These are phyloP conservation scores for Drosophila tripunctata DNA, from an alignment of 2,888 invertebrate species.

Conservation along the genomic window DNA sequence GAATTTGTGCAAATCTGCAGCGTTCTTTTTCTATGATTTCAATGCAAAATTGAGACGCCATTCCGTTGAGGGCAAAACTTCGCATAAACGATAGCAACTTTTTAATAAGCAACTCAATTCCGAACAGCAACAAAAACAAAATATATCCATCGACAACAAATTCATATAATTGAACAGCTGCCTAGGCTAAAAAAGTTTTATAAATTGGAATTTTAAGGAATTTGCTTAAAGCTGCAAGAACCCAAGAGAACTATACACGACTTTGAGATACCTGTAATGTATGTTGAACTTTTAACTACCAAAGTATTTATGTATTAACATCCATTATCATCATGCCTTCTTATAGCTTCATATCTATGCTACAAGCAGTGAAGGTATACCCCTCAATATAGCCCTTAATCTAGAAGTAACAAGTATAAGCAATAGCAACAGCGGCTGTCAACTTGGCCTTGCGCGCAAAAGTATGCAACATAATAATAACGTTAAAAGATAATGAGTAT, in stretches of 20 bases:
- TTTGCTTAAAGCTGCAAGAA: conserved; percentile 49
- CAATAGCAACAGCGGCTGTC: conserved; percentile 19
- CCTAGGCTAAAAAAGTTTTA: conserved; percentile 41
- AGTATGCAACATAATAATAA: conserved; percentile 71
- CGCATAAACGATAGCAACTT: conserved; percentile 59
- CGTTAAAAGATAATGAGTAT: conserved; percentile 71
- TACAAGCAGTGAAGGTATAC: too few relatives aligned
- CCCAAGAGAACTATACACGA: conserved; percentile 10
- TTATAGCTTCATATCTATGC: not conserved
- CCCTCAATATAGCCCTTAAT: not conserved
- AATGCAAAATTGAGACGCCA: conserved; percentile 36
- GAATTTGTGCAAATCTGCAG: conserved; percentile 20
- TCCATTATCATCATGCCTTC: too few relatives aligned
- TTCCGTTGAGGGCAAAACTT: conserved; percentile 44
- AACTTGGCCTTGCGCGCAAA: conserved; percentile 28
- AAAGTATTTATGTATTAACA: too few relatives aligned
- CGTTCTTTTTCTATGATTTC: conserved; percentile 30
- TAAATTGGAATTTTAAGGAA: conserved; percentile 26
- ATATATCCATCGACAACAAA: conserved; percentile 34
- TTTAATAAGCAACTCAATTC: conserved; percentile 59
- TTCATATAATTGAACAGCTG: conserved; percentile 59
- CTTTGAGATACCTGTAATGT: conserved; percentile 12
- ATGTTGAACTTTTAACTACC: too few relatives aligned
- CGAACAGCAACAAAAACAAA: conserved; percentile 37
- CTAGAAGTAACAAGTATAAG: not conserved